A percentile compares a stretch with the other conserved stretches of the same genome.
Evolutionary conservation across 2,113 vertebrate genomes (phyloP).

Genomic region (Dendrocopos noguchii): DNA sequence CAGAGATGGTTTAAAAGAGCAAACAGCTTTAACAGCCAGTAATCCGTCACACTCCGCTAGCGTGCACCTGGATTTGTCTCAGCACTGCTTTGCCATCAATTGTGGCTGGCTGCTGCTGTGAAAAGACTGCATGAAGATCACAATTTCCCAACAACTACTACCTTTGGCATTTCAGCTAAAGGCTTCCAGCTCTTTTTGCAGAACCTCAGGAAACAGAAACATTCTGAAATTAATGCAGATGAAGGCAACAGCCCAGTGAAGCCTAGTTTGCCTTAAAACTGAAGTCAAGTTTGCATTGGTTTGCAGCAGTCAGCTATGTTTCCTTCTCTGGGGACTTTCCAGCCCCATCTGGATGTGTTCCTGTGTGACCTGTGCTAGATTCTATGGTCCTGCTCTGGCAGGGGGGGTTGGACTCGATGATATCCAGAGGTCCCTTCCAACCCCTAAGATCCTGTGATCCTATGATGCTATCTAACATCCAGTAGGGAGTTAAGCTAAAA

Average conservation of each 20-base stretch:
- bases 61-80: background rate
- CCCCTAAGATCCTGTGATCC: too few species aligned
- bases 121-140: background rate
- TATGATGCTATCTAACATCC: background rate
- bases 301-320: background rate
- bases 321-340: too few species aligned
- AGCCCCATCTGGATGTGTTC: too few species aligned
- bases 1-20: conserved; percentile 17
- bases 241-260: background rate
- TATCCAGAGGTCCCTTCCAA: too few species aligned
- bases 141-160: background rate
- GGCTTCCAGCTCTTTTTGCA: background rate
- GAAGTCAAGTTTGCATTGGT: background rate
- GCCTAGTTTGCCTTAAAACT: background rate
- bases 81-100: background rate
- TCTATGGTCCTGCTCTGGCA: too few species aligned
- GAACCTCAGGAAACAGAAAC: background rate
- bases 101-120: background rate
- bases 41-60: background rate
- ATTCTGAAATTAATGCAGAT: background rate
- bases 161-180: background rate
- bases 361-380: too few species aligned
- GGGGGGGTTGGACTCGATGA: too few species aligned
- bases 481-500: background rate
- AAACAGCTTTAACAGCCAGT: conserved; percentile 9